These are phyloP conservation scores for Porites divaricata DNA, from an alignment of 92 coral and sea anemone genomes.

Conservation along the genomic window DNA sequence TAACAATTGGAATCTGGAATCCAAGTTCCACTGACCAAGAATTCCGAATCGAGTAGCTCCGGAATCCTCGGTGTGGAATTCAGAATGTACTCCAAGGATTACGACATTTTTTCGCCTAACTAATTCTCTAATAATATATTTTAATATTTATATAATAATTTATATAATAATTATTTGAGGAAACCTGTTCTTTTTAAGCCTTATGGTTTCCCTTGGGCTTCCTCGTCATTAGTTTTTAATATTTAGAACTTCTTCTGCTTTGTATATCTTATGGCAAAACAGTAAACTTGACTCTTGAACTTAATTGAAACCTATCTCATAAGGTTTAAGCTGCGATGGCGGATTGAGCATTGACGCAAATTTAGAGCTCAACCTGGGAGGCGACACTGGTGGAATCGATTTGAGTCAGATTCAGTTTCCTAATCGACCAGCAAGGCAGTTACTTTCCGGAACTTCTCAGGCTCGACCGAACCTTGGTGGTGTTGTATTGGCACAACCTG, in stretches of 20 bases:
- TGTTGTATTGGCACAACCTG: slow-evolving; percentile 9
- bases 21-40: too few relatives aligned
- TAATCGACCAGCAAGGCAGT: not conserved
- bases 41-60: too few relatives aligned
- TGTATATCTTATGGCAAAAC: not conserved
- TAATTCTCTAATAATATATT: too few relatives aligned
- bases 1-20: too few relatives aligned
- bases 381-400: slow-evolving; percentile 6
- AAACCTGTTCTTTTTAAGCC: not conserved
- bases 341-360: not conserved
- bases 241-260: not conserved
- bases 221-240: too few relatives aligned
- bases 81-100: too few relatives aligned
- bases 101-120: too few relatives aligned
- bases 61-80: too few relatives aligned
- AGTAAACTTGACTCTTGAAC: not conserved
- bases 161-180: not conserved
- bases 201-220: too few relatives aligned
- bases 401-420: slow-evolving; percentile 6
- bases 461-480: slow-evolving; percentile 10
- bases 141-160: too few relatives aligned
- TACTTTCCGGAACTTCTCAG: not conserved
- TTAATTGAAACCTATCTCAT: not conserved
- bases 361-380: not conserved
- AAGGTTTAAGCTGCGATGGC: not conserved